Evolutionary conservation across 1,140 invertebrate genomes (phyloP).

Genomic region (Micrasema longulum): DNA sequence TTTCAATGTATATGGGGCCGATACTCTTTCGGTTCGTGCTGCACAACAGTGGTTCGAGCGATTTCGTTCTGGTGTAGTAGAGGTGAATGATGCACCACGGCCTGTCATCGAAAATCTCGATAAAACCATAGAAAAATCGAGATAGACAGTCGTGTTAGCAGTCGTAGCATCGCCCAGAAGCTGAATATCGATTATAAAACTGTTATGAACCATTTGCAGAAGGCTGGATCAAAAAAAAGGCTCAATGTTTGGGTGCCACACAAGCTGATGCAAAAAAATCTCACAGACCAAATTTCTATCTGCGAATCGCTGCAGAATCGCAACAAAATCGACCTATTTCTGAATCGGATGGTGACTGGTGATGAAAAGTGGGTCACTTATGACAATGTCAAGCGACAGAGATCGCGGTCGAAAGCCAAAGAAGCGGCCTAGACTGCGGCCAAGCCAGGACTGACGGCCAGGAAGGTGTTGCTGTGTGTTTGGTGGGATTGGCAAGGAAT

Average conservation of each 20-base stretch:
- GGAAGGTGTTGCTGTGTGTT: conserved; percentile 13
- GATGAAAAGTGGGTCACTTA: conserved; percentile 17
- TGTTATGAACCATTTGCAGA: no score
- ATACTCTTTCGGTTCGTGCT: conserved; percentile 21
- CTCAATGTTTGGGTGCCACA: no score
- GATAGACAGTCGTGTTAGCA: conserved; percentile 17
- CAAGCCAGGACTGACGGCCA: conserved; percentile 17
- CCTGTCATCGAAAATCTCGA: no score
- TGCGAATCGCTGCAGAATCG: no score
- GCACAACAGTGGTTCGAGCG: conserved; percentile 21
- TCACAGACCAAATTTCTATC: no score
- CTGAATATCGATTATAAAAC: conserved; percentile 10
- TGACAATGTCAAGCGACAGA: conserved; percentile 14
- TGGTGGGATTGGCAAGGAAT: conserved; percentile 21
- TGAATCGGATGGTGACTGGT: no score
- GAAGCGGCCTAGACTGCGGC: conserved; percentile 12
- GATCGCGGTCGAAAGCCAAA: conserved; percentile 16
- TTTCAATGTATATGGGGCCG: conserved; percentile 9
- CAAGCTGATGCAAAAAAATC: no score
- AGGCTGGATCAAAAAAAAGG: no score
- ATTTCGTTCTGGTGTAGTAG: conserved; percentile 20
- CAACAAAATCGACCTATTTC: no score
- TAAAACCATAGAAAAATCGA: no score
- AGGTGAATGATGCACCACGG: conserved; percentile 19
- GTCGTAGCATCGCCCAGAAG: conserved; percentile 1